Conservation (phyloP, 2,113 vertebrate genomes). For the Tetraodon nigroviridis region DNA sequence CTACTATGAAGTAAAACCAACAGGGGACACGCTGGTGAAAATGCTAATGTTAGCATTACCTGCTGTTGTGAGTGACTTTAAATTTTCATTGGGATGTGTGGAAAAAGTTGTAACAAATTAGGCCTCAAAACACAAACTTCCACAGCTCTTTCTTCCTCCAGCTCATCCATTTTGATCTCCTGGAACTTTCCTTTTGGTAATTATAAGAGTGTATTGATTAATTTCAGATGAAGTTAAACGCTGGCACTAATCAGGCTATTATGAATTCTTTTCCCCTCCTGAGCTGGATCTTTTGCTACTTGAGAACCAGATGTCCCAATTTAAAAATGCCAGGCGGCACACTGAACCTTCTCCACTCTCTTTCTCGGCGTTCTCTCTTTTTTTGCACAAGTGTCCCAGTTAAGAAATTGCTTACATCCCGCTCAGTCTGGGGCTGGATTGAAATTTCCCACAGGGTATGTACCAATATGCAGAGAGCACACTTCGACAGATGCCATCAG, state of each 20-base stretch:
- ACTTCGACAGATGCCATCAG: conserved; percentile 83
- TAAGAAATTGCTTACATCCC: conserved; percentile 79
- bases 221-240: conserved; percentile 31
- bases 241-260: conserved; percentile 31
- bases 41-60: not conserved
- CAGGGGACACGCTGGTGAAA: too few relatives aligned
- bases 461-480: conserved; percentile 80
- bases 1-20: too few relatives aligned
- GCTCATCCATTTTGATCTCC: conserved; percentile 27
- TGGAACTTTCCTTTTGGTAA: conserved; percentile 35
- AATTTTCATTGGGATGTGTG: not conserved
- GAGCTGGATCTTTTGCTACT: conserved; percentile 53
- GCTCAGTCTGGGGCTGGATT: conserved; percentile 75
- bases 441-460: conserved; percentile 81
- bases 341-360: conserved; percentile 50
- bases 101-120: conserved; percentile 9
- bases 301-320: conserved; percentile 58
- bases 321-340: conserved; percentile 54
- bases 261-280: conserved; percentile 7
- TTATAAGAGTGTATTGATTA: conserved; percentile 45
- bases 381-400: conserved; percentile 76
- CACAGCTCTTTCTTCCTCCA: conserved; percentile 13
- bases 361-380: conserved; percentile 52
- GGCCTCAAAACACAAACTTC: conserved; percentile 14
- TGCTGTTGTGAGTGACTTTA: not conserved